Evolutionary conservation across 2,113 vertebrate species (phyloP).

Genomic region (Haliaeetus leucogaster): DNA sequence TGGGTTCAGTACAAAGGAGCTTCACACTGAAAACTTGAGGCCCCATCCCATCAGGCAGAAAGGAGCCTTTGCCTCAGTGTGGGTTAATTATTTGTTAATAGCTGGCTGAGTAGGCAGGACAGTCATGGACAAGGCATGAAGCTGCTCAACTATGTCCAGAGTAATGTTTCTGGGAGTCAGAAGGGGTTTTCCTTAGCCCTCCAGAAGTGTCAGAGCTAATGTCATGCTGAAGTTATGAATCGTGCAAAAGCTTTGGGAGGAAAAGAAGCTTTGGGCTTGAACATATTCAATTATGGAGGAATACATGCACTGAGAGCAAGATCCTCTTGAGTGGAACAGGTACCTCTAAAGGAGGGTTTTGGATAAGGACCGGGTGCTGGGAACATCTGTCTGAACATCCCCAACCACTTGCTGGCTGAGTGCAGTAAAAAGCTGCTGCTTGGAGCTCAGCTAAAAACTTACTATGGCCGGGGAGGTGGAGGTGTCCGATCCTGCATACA

Average conservation of each 20-base stretch:
- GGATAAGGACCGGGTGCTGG: neutral
- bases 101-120: neutral
- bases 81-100: constrained; percentile 21
- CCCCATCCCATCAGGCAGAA: neutral
- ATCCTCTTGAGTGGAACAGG: neutral
- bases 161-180: neutral
- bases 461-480: neutral
- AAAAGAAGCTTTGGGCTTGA: neutral
- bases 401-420: neutral
- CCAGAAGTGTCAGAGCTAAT: neutral
- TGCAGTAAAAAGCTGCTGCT: neutral
- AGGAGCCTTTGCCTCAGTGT: neutral
- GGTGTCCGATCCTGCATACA: neutral
- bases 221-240: neutral
- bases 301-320: neutral
- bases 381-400: neutral
- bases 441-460: neutral
- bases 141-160: neutral
- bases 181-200: neutral
- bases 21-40: neutral
- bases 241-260: neutral
- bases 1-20: neutral
- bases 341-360: neutral
- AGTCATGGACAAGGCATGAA: neutral
- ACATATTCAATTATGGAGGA: neutral